A percentile compares a stretch with the other conserved stretches of the same genome.
These are phyloP conservation scores for Muscicapa comitata DNA, from an alignment of 2,797 vertebrate genomes.

Conservation along the genomic window DNA sequence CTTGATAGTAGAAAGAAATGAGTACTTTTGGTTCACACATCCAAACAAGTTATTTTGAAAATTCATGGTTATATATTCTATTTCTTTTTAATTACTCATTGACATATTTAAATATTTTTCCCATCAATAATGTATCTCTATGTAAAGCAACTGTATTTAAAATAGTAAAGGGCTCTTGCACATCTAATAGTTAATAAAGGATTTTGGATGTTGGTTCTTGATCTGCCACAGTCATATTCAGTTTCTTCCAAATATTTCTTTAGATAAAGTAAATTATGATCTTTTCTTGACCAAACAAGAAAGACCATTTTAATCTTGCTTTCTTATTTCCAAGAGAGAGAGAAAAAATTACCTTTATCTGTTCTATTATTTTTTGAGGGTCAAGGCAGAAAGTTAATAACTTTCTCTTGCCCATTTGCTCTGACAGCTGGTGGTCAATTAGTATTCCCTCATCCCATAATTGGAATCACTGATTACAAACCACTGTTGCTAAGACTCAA, in stretches of 20 bases:
- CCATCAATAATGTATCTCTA: not conserved
- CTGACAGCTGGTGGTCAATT: constrained; percentile 59
- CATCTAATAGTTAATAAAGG: not conserved
- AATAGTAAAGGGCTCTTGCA: not conserved
- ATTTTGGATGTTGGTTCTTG: not conserved
- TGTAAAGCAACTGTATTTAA: not conserved
- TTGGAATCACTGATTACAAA: constrained; percentile 46
- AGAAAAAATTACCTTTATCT: not conserved
- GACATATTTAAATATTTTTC: not conserved
- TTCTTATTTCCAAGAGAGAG: not conserved
- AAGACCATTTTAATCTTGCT: not conserved
- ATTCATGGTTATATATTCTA: not conserved
- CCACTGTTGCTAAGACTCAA: constrained; percentile 35
- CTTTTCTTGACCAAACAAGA: not conserved
- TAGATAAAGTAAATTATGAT: not conserved
- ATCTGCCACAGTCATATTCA: not conserved
- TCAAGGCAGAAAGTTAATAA: constrained; percentile 47
- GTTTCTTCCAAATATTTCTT: not conserved
- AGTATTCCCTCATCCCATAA: constrained; percentile 39
- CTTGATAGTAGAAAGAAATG: not conserved
- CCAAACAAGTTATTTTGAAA: not conserved
- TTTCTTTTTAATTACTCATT: not conserved
- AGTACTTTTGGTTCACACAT: not conserved
- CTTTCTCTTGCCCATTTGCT: constrained; percentile 48
- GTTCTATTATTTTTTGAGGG: constrained; percentile 7